These are phyloP conservation scores for Augiades crinisus DNA, from an alignment of 2,888 invertebrate species.

Conservation along the genomic window DNA sequence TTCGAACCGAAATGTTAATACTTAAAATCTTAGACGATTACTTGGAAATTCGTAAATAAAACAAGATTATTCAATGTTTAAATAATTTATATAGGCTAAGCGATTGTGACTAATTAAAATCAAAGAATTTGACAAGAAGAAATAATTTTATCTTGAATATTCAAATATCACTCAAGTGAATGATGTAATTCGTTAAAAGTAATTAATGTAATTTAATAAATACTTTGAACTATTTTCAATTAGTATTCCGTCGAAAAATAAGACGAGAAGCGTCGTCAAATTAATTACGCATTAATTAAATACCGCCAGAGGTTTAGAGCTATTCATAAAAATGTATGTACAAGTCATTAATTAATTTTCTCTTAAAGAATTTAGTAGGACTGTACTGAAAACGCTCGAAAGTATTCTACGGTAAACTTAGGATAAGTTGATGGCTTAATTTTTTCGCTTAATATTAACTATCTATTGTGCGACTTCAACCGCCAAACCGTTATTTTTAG, in stretches of 20 bases:
- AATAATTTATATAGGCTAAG: no score
- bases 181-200: not conserved
- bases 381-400: conserved; percentile 1
- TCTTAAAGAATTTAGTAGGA: not conserved
- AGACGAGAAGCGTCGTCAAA: conserved; percentile 5
- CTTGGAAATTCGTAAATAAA: no score
- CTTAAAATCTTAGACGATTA: no score
- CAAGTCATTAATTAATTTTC: conserved; percentile 14
- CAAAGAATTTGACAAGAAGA: not conserved
- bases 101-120: not conserved
- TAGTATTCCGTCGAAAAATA: conserved; percentile 12
- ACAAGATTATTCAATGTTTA: no score
- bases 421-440: conserved; percentile 1
- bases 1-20: no score
- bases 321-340: conserved; percentile 17
- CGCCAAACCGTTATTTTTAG: not conserved
- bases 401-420: not conserved
- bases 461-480: not conserved
- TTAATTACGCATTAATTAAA: conserved; percentile 19
- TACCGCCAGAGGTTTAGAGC: not conserved
- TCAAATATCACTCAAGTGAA: not conserved
- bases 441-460: not conserved
- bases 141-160: no score
- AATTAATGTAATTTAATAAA: conserved; percentile 6
- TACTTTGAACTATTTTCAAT: conserved; percentile 6